Evolutionary conservation across 2,888 invertebrate species (phyloP).

Genomic region (Pyrochroa serraticornis): DNA sequence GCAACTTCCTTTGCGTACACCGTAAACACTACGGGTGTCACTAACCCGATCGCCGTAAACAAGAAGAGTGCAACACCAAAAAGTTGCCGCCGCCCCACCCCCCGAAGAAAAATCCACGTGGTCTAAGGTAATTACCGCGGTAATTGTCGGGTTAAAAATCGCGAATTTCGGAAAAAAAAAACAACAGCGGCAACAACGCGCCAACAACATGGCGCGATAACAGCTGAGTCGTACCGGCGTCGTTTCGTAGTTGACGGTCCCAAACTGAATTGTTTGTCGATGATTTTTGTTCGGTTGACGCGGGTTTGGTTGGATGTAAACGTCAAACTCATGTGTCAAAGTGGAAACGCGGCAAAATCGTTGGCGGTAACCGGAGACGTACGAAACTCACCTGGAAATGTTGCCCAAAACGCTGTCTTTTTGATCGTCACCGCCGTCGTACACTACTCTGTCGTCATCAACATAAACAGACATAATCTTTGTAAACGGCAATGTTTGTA

Average conservation of each 20-base stretch:
- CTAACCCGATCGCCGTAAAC: too few species aligned
- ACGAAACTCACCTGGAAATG: conserved; percentile 58
- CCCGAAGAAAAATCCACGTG: too few species aligned
- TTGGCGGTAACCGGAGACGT: conserved; percentile 31
- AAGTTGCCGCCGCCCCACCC: too few species aligned
- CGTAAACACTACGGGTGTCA: conserved; percentile 21
- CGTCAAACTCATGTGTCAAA: conserved; percentile 55
- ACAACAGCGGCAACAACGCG: conserved; percentile 22
- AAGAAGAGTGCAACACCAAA: too few species aligned
- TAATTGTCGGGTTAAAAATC: conserved; percentile 29
- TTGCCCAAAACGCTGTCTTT: conserved; percentile 59
- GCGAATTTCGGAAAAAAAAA: conserved; percentile 1
- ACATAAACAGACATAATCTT: conserved; percentile 63
- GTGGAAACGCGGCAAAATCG: conserved; percentile 43
- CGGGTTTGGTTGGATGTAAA: conserved; percentile 24
- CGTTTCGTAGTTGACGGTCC: conserved; percentile 22
- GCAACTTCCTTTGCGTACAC: conserved; percentile 27
- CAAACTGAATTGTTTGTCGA: conserved; percentile 4
- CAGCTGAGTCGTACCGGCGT: conserved; percentile 40
- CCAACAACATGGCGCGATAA: conserved; percentile 44
- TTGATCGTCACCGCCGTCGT: conserved; percentile 62
- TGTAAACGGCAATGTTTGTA: conserved; percentile 6
- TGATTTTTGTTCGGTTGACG: conserved; percentile 6
- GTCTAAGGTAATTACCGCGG: conserved; percentile 25
- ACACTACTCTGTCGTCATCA: conserved; percentile 60